Evolutionary conservation across 2,113 vertebrate genomes (phyloP).

Genomic region (Alexandromys fortis): DNA sequence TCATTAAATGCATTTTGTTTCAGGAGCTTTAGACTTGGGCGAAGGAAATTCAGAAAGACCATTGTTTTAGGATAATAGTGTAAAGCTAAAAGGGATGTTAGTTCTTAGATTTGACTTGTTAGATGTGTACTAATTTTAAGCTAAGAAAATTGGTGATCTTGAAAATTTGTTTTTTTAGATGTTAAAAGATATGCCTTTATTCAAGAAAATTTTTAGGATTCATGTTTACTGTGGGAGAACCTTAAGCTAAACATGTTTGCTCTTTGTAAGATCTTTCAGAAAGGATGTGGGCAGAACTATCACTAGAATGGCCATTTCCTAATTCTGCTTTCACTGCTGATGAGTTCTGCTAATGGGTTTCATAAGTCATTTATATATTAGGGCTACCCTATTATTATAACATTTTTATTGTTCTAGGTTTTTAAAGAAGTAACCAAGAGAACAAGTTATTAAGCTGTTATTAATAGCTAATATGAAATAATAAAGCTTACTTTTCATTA

Average conservation of each 20-base stretch:
- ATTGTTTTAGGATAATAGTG: slow-evolving; percentile 36
- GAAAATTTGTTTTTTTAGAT: slow-evolving; percentile 48
- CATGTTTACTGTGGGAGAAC: slow-evolving; percentile 4
- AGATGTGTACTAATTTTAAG: slow-evolving; percentile 39
- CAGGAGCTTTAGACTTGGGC: slow-evolving; percentile 3
- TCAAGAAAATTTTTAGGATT: slow-evolving; percentile 11
- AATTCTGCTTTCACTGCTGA: slow-evolving; percentile 14
- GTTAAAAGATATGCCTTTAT: slow-evolving; percentile 16
- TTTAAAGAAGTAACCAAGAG: slow-evolving; percentile 43
- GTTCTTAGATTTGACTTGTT: slow-evolving; percentile 44
- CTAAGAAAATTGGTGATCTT: slow-evolving; percentile 44
- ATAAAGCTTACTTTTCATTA: slow-evolving; percentile 26
- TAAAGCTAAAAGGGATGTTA: slow-evolving; percentile 21
- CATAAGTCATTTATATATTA: slow-evolving; percentile 30
- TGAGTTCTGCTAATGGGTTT: slow-evolving; percentile 15
- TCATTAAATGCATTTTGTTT: background rate
- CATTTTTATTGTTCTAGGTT: slow-evolving; percentile 39
- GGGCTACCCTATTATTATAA: background rate
- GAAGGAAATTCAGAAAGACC: slow-evolving; percentile 8
- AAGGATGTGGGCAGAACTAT: slow-evolving; percentile 30
- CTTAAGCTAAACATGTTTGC: slow-evolving; percentile 31
- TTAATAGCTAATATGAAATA: slow-evolving; percentile 22
- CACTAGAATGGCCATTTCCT: background rate
- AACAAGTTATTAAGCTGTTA: background rate
- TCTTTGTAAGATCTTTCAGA: slow-evolving; percentile 34